A percentile compares a stretch with the other conserved stretches of the same genome.
phyloP scores from a whole-genome alignment of 2,888 invertebrate genomes.

The Torymus auratus region DNA sequence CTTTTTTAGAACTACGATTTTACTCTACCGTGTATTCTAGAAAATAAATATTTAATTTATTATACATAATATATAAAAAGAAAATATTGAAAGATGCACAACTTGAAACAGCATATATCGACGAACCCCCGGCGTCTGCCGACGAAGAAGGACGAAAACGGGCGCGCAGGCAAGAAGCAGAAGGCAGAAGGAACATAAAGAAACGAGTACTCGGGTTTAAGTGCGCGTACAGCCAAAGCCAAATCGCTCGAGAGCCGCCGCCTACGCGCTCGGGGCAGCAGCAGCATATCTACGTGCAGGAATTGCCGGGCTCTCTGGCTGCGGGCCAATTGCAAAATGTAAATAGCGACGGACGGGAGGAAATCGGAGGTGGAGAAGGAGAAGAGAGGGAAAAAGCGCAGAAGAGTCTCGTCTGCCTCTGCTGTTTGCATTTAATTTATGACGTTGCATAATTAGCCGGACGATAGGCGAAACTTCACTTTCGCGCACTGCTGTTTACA shows the following conservation, averaged over 20 bases:
- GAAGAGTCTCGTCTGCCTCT: constrained; percentile 14
- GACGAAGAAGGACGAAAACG: not conserved
- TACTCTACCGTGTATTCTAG: too few relatives aligned
- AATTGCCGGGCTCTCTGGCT: constrained; percentile 28
- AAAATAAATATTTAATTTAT: too few relatives aligned
- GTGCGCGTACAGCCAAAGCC: constrained; percentile 41
- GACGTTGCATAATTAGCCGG: constrained; percentile 63
- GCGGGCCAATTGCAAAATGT: constrained; percentile 54
- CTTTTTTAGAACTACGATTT: too few relatives aligned
- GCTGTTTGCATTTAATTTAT: constrained; percentile 64
- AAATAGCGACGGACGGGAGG: constrained; percentile 47
- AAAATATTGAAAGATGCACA: too few relatives aligned
- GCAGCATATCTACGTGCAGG: not conserved
- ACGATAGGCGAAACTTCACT: constrained; percentile 59
- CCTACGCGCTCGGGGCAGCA: not conserved
- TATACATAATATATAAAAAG: too few relatives aligned
- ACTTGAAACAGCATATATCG: too few relatives aligned
- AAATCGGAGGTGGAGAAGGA: constrained; percentile 9
- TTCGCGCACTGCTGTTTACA: constrained; percentile 39
- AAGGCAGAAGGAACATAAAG: not conserved
- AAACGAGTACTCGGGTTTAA: constrained; percentile 41
- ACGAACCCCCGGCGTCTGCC: not conserved
- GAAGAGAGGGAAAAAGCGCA: constrained; percentile 9
- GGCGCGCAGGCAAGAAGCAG: not conserved
- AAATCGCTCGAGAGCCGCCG: constrained; percentile 36